A percentile compares a stretch with the other conserved stretches of the same genome.
Conservation (phyloP, 2,797 vertebrate genomes). For the Sparus aurata region DNA sequence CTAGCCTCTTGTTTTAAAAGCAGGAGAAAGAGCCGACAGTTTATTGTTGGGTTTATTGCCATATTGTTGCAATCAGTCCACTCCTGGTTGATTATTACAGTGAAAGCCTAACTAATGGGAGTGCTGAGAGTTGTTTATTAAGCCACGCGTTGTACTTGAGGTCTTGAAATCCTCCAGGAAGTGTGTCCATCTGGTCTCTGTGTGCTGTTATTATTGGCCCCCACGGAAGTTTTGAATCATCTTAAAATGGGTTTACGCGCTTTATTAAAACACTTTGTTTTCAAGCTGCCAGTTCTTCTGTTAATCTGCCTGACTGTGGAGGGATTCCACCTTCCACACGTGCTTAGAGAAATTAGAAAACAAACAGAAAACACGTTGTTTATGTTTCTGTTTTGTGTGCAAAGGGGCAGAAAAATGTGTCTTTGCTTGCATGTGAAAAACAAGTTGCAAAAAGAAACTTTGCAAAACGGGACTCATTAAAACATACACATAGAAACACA, state of each 20-base stretch:
- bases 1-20: conserved; percentile 24
- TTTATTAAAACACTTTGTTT: conserved; percentile 20
- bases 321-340: not conserved
- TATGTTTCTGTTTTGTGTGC: no score
- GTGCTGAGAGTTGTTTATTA: conserved; percentile 72
- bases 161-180: conserved; percentile 3
- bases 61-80: not conserved
- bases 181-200: not conserved
- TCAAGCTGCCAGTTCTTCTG: not conserved
- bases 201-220: not conserved
- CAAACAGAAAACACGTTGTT: no score
- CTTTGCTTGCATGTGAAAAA: no score
- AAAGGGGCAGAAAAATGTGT: no score
- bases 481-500: no score
- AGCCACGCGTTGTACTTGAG: conserved; percentile 13
- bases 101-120: conserved; percentile 47
- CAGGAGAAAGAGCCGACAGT: conserved; percentile 10
- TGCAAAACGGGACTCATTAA: no score
- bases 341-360: not conserved
- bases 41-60: conserved; percentile 58
- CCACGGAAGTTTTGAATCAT: not conserved
- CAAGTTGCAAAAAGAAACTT: no score
- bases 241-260: not conserved
- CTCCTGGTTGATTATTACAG: conserved; percentile 72
- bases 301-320: not conserved